These are phyloP conservation scores for Drosophila prolongata DNA, from an alignment of 2,888 invertebrate species.

Conservation along the genomic window DNA sequence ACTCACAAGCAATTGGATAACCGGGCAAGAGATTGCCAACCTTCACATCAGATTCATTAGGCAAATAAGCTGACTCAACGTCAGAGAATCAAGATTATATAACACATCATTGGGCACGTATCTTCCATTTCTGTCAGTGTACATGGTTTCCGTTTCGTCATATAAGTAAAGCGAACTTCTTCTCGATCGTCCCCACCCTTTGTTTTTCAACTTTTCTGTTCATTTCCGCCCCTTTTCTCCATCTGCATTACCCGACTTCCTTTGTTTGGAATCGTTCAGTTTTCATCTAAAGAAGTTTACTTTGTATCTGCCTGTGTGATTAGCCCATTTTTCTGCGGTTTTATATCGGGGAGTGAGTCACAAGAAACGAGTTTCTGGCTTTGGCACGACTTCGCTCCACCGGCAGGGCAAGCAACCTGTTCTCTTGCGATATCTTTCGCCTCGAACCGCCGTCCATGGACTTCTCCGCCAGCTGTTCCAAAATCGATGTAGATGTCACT, in stretches of 20 bases:
- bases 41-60: slow-evolving; percentile 9
- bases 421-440: slow-evolving; percentile 29
- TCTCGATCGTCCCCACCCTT: slow-evolving; percentile 16
- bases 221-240: slow-evolving; percentile 33
- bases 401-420: slow-evolving; percentile 42
- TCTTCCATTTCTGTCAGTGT: slow-evolving; percentile 19
- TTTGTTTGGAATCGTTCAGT: slow-evolving; percentile 46
- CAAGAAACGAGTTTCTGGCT: slow-evolving; percentile 63
- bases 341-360: slow-evolving; percentile 56
- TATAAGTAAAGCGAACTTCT: slow-evolving; percentile 9
- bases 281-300: slow-evolving; percentile 67
- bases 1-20: slow-evolving; percentile 14
- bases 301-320: slow-evolving; percentile 64
- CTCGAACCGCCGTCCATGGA: slow-evolving; percentile 15
- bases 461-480: slow-evolving; percentile 22
- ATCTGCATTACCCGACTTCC: slow-evolving; percentile 31
- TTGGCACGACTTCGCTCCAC: slow-evolving; percentile 31
- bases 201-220: slow-evolving; percentile 1
- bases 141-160: slow-evolving; percentile 29
- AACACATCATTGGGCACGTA: slow-evolving; percentile 8
- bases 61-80: slow-evolving; percentile 22
- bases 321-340: slow-evolving; percentile 50
- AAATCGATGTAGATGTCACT: slow-evolving; percentile 20
- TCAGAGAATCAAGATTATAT: slow-evolving; percentile 10
- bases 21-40: slow-evolving; percentile 1